Percentiles rank a stretch among this genome's conserved stretches.
Conservation (phyloP, 2,888 invertebrate species). For the Noctua comes region DNA sequence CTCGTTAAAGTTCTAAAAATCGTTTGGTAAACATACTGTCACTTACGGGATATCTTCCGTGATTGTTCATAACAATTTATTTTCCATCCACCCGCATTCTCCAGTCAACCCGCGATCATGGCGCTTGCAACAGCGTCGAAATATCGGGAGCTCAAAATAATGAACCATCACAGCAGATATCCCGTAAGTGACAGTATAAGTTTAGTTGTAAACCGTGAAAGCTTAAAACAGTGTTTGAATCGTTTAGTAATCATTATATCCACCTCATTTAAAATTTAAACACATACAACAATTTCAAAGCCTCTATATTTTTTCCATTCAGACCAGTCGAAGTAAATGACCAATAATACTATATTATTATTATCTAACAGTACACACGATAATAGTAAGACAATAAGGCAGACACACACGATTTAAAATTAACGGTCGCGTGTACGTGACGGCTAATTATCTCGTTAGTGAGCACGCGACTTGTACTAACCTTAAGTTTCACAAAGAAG, state of each 20-base stretch:
- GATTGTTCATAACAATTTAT: too few relatives aligned
- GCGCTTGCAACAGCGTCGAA: too few relatives aligned
- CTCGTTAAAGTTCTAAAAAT: too few relatives aligned
- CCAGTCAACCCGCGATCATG: too few relatives aligned
- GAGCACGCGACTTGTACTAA: conserved; percentile 50
- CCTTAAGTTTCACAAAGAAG: conserved; percentile 19
- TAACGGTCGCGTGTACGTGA: conserved; percentile 47
- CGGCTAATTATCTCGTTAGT: conserved; percentile 65
- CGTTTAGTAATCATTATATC: not conserved
- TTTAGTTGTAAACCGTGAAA: too few relatives aligned
- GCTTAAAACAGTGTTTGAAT: too few relatives aligned
- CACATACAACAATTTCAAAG: not conserved
- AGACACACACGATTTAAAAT: conserved; percentile 49
- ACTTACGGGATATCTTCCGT: too few relatives aligned
- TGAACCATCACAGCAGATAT: too few relatives aligned
- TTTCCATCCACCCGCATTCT: too few relatives aligned
- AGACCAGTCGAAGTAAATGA: conserved; percentile 5
- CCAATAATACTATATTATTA: conserved; percentile 19
- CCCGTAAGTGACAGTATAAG: too few relatives aligned
- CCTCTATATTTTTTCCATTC: not conserved
- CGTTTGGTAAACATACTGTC: too few relatives aligned
- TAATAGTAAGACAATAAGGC: conserved; percentile 41
- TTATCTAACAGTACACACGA: conserved; percentile 21
- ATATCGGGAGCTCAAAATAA: too few relatives aligned
- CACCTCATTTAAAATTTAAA: not conserved